Evolutionary conservation across 2,113 vertebrate species (phyloP).

Genomic region (Syngnathoides biaculeatus): DNA sequence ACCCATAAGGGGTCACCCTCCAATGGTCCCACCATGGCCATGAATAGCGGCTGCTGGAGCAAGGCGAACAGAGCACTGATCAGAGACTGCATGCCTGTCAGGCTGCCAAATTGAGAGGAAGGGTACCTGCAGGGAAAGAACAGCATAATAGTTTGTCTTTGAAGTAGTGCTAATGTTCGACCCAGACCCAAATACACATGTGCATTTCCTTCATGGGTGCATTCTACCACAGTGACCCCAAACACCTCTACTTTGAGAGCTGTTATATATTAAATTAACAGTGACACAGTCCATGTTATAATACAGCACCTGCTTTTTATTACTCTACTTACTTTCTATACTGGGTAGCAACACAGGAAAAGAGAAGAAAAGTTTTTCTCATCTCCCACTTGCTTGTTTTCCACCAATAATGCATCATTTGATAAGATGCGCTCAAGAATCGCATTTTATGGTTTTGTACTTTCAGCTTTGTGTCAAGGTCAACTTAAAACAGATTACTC

Average conservation of each 20-base stretch:
- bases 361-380: not conserved
- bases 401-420: not conserved
- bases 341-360: too few species aligned
- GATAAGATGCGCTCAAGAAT: not conserved
- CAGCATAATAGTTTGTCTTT: not conserved
- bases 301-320: too few species aligned
- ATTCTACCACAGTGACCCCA: too few species aligned
- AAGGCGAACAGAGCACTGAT: slow-evolving; percentile 95
- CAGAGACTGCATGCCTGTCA: slow-evolving; percentile 95
- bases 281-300: too few species aligned
- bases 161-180: not conserved
- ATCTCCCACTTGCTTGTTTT: not conserved
- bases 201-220: too few species aligned
- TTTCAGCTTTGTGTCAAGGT: too few species aligned
- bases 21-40: slow-evolving; percentile 93
- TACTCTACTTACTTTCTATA: too few species aligned
- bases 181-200: too few species aligned
- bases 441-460: not conserved
- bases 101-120: slow-evolving; percentile 93
- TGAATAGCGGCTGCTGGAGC: slow-evolving; percentile 94
- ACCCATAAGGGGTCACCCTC: slow-evolving; percentile 93
- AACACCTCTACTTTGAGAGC: too few species aligned
- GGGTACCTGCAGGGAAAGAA: slow-evolving; percentile 82
- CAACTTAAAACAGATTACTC: not conserved
- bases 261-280: too few species aligned